phyloP scores from a whole-genome alignment of 1,140 invertebrate species.

The Drosophila ficusphila region DNA sequence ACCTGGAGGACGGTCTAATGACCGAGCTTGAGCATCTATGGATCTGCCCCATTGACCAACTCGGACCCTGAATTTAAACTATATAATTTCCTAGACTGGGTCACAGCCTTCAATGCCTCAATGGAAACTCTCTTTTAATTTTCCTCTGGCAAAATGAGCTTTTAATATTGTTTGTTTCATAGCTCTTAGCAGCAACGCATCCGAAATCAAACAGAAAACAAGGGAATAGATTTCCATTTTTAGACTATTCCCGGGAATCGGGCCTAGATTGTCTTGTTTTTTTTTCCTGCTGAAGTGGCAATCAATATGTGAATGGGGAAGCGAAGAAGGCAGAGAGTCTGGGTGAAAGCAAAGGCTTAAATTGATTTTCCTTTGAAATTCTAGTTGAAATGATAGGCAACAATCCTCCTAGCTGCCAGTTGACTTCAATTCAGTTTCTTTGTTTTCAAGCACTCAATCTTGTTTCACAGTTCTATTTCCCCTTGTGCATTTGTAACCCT shows the following conservation, averaged over 20 bases:
- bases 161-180: conserved; percentile 47
- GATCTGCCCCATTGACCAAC: conserved; percentile 27
- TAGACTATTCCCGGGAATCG: conserved; percentile 7
- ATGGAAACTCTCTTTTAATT: conserved; percentile 39
- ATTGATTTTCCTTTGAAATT: conserved; percentile 74
- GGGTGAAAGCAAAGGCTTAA: conserved; percentile 47
- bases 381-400: conserved; percentile 43
- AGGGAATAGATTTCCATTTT: conserved; percentile 12
- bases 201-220: neutral
- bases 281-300: conserved; percentile 40
- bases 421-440: conserved; percentile 38
- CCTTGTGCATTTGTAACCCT: conserved; percentile 19
- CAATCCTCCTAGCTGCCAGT: conserved; percentile 35
- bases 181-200: conserved; percentile 9
- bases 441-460: conserved; percentile 28
- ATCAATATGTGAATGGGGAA: conserved; percentile 49
- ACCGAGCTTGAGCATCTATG: conserved; percentile 5
- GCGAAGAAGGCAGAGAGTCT: neutral
- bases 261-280: conserved; percentile 14
- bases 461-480: conserved; percentile 4
- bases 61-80: conserved; percentile 1
- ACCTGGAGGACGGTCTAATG: conserved; percentile 14
- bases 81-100: conserved; percentile 28
- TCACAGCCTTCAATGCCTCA: conserved; percentile 24
- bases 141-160: conserved; percentile 49